Evolutionary conservation across 2,888 invertebrate species (phyloP).

Genomic region (Pseudanteris insignis): DNA sequence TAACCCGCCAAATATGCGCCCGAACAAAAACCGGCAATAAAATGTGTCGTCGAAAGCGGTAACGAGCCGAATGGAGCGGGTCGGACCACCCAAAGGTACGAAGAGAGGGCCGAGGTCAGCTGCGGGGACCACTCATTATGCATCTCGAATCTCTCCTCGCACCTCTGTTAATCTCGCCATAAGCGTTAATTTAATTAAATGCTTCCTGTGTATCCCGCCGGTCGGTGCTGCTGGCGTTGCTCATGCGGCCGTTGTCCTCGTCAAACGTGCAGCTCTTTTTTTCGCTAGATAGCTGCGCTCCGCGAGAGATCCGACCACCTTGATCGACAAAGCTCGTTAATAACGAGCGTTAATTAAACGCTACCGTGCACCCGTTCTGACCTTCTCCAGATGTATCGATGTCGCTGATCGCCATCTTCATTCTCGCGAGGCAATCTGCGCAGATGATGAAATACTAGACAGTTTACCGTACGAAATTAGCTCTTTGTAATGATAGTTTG

Average conservation of each 20-base stretch:
- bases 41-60: constrained; percentile 61
- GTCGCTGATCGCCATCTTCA: constrained; percentile 40
- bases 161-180: constrained; percentile 65
- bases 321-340: constrained; percentile 47
- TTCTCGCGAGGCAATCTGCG: constrained; percentile 26
- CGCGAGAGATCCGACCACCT: constrained; percentile 45
- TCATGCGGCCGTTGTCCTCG: constrained; percentile 47
- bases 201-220: constrained; percentile 53
- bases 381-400: constrained; percentile 42
- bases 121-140: constrained; percentile 63
- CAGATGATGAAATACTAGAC: constrained; percentile 29
- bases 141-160: constrained; percentile 64
- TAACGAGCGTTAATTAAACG: constrained; percentile 49
- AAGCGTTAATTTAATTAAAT: constrained; percentile 67
- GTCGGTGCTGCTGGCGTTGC: constrained; percentile 46
- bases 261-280: constrained; percentile 44
- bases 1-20: constrained; percentile 63
- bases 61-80: constrained; percentile 59
- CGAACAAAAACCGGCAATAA: constrained; percentile 63
- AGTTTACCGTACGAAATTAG: constrained; percentile 11
- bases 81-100: constrained; percentile 65
- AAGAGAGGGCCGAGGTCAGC: constrained; percentile 56
- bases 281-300: constrained; percentile 49
- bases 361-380: constrained; percentile 44
- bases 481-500: not conserved